Conservation (phyloP, 2,113 vertebrate species). For the Chaetodon trifascialis region DNA sequence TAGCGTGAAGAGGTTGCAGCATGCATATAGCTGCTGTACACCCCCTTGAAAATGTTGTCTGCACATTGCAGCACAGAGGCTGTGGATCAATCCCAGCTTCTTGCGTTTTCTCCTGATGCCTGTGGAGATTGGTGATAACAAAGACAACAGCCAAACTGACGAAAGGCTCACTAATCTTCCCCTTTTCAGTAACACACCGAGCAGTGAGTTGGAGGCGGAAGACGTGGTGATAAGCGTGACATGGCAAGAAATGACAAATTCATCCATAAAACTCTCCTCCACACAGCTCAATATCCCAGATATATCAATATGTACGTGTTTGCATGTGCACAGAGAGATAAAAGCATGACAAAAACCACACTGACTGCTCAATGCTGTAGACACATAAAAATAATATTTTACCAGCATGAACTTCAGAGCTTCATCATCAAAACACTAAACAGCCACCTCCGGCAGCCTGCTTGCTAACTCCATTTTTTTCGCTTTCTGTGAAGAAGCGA, state of each 20-base stretch:
- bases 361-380: neutral
- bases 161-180: neutral
- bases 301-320: conserved; percentile 27
- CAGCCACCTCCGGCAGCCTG: conserved; percentile 21
- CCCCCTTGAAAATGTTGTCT: neutral
- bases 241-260: neutral
- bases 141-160: neutral
- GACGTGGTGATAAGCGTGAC: neutral
- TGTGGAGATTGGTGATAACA: neutral
- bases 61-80: neutral
- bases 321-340: conserved; percentile 10
- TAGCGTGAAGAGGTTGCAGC: neutral
- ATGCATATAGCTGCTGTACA: neutral
- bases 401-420: conserved; percentile 25
- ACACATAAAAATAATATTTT: conserved; percentile 25
- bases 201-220: neutral
- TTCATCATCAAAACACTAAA: conserved; percentile 47
- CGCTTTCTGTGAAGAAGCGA: conserved; percentile 21
- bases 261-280: neutral
- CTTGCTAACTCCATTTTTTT: conserved; percentile 31
- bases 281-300: neutral
- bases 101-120: neutral
- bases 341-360: conserved; percentile 31
- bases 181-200: neutral
- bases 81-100: neutral